Evolutionary conservation across 2,113 vertebrate genomes (phyloP).

Genomic region (Noctilio leporinus): DNA sequence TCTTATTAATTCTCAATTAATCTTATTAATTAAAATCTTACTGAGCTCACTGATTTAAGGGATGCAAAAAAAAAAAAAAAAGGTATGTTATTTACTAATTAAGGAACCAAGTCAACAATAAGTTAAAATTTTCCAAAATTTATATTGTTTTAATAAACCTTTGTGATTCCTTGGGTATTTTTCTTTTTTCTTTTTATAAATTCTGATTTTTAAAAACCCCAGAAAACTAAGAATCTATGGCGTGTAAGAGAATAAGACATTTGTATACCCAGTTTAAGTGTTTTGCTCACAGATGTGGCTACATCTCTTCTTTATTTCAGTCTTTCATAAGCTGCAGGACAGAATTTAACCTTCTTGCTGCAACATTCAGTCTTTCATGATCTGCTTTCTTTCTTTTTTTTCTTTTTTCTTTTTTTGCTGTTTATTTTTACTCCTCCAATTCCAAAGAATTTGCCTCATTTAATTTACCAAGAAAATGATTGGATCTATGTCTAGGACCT

Average conservation of each 20-base stretch:
- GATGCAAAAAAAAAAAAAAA: neutral
- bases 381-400: too few relatives aligned
- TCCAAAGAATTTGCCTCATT: neutral
- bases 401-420: too few relatives aligned
- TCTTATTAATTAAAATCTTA: neutral
- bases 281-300: neutral
- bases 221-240: neutral
- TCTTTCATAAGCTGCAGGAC: neutral
- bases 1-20: conserved; percentile 11
- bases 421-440: neutral
- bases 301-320: neutral
- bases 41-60: neutral
- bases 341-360: neutral
- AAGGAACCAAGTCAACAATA: neutral
- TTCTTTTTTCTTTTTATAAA: neutral
- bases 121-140: neutral
- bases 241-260: neutral
- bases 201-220: neutral
- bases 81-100: neutral
- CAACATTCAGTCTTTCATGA: neutral
- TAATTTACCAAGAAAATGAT: neutral
- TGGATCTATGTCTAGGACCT: neutral
- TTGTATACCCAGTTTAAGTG: neutral
- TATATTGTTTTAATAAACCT: neutral
- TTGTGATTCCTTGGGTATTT: neutral